These are phyloP conservation scores for Chymomyza procnemis DNA, from an alignment of 2,888 invertebrate species.

Conservation along the genomic window DNA sequence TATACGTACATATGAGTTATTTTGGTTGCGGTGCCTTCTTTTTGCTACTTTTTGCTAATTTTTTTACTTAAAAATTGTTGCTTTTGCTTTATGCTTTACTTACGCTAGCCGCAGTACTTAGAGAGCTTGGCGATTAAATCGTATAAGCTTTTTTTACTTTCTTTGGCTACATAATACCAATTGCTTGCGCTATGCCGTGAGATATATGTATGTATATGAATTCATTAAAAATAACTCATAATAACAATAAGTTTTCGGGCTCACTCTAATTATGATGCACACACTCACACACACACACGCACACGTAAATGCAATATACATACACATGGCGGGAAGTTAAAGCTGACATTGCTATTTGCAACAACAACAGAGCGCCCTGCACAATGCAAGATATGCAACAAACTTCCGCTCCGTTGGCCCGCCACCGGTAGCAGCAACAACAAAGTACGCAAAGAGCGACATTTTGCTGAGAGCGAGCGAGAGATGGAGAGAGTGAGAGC, in stretches of 20 bases:
- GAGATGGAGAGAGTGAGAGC: too few species aligned
- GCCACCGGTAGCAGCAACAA: conserved; percentile 38
- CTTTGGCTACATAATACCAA: neutral
- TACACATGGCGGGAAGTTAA: conserved; percentile 13
- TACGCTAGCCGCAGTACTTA: neutral
- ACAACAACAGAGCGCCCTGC: conserved; percentile 22
- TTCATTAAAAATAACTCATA: neutral
- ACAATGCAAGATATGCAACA: conserved; percentile 28
- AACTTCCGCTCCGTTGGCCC: conserved; percentile 45
- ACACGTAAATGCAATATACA: neutral
- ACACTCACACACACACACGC: neutral
- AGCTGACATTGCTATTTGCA: conserved; percentile 29
- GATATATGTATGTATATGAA: neutral
- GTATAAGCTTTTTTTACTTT: neutral
- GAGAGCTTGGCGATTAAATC: neutral
- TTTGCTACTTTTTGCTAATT: neutral
- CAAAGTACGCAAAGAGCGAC: conserved; percentile 49
- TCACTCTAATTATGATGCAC: neutral
- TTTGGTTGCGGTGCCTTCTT: neutral
- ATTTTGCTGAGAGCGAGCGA: conserved; percentile 33
- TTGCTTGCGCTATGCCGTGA: neutral
- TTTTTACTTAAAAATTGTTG: neutral
- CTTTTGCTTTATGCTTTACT: neutral
- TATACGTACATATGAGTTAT: neutral
- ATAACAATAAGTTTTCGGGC: neutral